Evolutionary conservation across 2,888 invertebrate genomes (phyloP), one percentile per base, ranked within the genome.

Genomic region (Autographa pulchrina): DNA sequence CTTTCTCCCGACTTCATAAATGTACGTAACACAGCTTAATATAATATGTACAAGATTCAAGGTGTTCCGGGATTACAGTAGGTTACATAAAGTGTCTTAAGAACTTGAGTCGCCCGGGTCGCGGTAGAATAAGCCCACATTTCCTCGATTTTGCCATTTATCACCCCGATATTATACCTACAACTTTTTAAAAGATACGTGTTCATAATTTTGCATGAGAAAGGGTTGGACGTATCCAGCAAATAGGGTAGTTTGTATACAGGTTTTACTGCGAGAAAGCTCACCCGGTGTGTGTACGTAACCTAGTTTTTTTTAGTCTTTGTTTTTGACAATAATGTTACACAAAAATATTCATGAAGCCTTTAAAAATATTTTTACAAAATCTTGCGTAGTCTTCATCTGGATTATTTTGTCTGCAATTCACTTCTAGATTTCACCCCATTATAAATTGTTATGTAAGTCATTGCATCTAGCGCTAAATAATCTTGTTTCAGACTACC

Each of bases 161-260:
- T 65, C 63, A 52, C 52, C 60, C 20, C 20, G 18, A 2, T 13
- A 56, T 58, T 14, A 25, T 61, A 66, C 25, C 54, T 13, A 20
- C 0, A 5, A 77, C 52, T 52, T 65, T 71, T 80, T 68, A 67
- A 16, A 54, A 56, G 56, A 31, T 62, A 77, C 77, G 80, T 80
- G 77, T 43, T 60, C 52, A 58, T 48, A 62, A 71, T 62, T 65
- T 76, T 25, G 25, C n/a, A 59, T 48, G 64, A 59, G 41, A 63
- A 80, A 31, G 65, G 80, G 70, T 75, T 43, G 25, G 54, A 1
- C 48, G 11, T 62, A 63, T 25, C 18, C 11, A 11, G 32, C 60
- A 43, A 48, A 31, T 16, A 11, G 43, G 38, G 43, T 48, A 43
- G 8, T 59, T 59, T 59, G 59, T 32, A 32, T 32, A 59, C 32